Base-by-base conservation (phyloP, 2,113 vertebrate species). In the Solenodon paradoxus region DNA sequence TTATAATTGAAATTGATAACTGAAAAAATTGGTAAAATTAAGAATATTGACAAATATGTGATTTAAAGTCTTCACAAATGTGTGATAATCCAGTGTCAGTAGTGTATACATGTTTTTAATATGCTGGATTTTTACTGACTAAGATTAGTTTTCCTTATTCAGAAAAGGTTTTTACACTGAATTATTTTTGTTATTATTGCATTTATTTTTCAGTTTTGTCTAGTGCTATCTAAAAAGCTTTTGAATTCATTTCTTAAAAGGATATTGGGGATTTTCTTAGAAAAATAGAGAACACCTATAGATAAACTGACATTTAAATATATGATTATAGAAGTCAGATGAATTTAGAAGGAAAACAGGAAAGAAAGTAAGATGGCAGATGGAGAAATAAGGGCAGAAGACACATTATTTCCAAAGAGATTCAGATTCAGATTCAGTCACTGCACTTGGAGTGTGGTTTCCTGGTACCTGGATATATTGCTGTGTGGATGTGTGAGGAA, bases 21-120 rank as follows among this genome's bases (percentile, higher is more conserved):
- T 28, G 59, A 87, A 92, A n/a, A 8, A 69, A 20, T 74, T 20
- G 17, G 20, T 78, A 80, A 95, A 96, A 86, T 91, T 80, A 85
- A 81, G 35, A 90, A 63, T 86, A 47, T 71, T 85, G n/a, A 35
- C 20, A 86, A 86, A 61, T 61, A 2, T 87, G 2, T 79, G 64
- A 53, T 72, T 89, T 53, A 64, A 81, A 64, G 30, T 75, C 42
- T 74, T 63, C 32, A 74, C 24, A n/a, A 86, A 79, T 38, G 5
- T 91, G 1, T 82, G 19, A 38, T 59, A 69, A 49, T 11, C 26
- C 19, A 63, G 0, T 55, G 28, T 42, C 47, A 75, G 1, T 40
- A 2, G 2, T 47, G 26, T 78, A 3, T 26, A 45, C 26, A 13
- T 89, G 32, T 11, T 88, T 69, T 71, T 61, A 53, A 66, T 88